phyloP scores from a whole-genome alignment of 2,797 vertebrate genomes.

The Setipinna tenuifilis region DNA sequence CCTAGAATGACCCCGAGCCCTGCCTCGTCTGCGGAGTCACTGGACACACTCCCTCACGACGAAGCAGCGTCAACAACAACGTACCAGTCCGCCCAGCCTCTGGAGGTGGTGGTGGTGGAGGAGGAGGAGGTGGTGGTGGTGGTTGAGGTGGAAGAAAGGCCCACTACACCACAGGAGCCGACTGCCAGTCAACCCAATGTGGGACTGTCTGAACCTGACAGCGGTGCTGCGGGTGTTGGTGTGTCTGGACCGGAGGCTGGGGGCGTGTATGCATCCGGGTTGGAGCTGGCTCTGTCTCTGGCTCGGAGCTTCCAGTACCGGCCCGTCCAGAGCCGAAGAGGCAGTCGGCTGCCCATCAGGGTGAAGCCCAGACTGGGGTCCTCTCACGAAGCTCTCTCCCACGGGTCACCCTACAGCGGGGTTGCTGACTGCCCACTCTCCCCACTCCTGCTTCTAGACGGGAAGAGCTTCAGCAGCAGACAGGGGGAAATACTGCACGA shows the following conservation, averaged over 20 bases:
- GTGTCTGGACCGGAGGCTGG: constrained; percentile 37
- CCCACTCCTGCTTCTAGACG: constrained; percentile 58
- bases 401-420: constrained; percentile 53
- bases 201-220: not conserved
- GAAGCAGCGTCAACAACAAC: not conserved
- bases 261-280: constrained; percentile 69
- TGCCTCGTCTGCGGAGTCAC: constrained; percentile 82
- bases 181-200: not conserved
- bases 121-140: constrained; percentile 65
- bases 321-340: constrained; percentile 79
- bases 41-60: constrained; percentile 66
- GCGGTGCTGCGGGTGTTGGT: not conserved
- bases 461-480: constrained; percentile 63
- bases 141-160: constrained; percentile 63
- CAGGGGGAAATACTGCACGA: constrained; percentile 76
- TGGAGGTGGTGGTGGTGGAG: constrained; percentile 61
- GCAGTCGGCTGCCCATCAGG: constrained; percentile 87
- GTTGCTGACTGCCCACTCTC: constrained; percentile 61
- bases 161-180: not conserved
- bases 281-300: constrained; percentile 79
- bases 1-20: constrained; percentile 78
- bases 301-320: constrained; percentile 82
- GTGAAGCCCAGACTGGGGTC: constrained; percentile 66
- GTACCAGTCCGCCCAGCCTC: not conserved
- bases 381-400: constrained; percentile 31